phyloP scores from a whole-genome alignment of 2,113 vertebrate genomes.

The Paraplagusia blochii region DNA sequence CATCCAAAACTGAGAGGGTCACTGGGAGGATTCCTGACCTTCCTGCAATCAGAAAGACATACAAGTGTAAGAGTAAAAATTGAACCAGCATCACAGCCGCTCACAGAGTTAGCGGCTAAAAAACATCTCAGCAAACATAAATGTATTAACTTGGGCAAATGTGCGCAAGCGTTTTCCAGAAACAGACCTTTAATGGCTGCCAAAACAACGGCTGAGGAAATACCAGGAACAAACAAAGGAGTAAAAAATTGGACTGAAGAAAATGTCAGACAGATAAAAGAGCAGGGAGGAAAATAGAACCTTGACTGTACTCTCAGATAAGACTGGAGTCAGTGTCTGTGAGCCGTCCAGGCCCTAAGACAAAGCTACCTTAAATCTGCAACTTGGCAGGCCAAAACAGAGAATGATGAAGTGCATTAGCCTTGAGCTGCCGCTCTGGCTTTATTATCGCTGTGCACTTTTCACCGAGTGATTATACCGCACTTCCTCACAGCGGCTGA shows the following conservation, averaged over 20 bases:
- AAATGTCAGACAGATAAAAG: not conserved
- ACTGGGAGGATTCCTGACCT: too few species aligned
- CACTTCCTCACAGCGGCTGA: constrained; percentile 47
- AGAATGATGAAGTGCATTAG: constrained; percentile 46
- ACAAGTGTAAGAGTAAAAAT: too few species aligned
- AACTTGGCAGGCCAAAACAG: constrained; percentile 37
- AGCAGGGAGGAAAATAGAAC: constrained; percentile 9
- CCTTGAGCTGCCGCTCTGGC: constrained; percentile 35
- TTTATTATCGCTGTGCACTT: constrained; percentile 58
- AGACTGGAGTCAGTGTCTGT: constrained; percentile 31
- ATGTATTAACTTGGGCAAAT: too few species aligned
- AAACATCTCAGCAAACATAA: too few species aligned
- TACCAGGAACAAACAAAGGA: not conserved
- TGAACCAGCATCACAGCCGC: too few species aligned
- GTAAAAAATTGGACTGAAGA: not conserved
- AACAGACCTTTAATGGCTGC: not conserved
- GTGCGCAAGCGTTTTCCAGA: too few species aligned
- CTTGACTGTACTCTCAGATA: constrained; percentile 41
- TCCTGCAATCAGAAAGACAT: too few species aligned
- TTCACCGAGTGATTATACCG: constrained; percentile 52
- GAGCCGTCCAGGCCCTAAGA: constrained; percentile 38
- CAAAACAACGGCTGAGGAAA: not conserved
- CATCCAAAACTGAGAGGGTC: too few species aligned
- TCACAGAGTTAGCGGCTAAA: too few species aligned
- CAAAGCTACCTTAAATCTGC: constrained; percentile 55